phyloP scores from a whole-genome alignment of 1,140 invertebrate species.

The Drosophila ambigua region DNA sequence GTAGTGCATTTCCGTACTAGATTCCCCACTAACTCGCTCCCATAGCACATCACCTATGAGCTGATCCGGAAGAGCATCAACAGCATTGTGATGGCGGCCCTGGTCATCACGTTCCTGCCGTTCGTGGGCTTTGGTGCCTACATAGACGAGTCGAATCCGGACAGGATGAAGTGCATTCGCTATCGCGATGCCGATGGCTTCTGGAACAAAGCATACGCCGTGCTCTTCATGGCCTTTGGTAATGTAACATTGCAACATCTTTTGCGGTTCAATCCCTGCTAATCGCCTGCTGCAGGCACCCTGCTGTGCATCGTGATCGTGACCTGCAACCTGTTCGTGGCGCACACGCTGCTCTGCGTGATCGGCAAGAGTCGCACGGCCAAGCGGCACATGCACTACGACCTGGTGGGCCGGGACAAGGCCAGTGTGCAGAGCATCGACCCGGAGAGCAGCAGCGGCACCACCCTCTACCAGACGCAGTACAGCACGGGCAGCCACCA shows the following conservation, averaged over 20 bases:
- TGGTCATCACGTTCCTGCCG: constrained; percentile 89
- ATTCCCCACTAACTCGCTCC: constrained; percentile 31
- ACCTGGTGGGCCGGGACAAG: constrained; percentile 74
- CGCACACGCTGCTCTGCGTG: constrained; percentile 88
- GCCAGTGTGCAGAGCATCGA: constrained; percentile 57
- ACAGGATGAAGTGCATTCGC: constrained; percentile 85
- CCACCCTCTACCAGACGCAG: constrained; percentile 70
- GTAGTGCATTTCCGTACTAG: not conserved
- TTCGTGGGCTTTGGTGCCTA: constrained; percentile 92
- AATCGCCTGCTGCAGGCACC: constrained; percentile 86
- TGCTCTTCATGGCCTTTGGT: constrained; percentile 91
- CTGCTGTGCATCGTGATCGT: constrained; percentile 90
- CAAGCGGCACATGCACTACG: constrained; percentile 75
- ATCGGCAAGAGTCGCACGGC: constrained; percentile 83
- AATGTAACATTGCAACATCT: constrained; percentile 63
- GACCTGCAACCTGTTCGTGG: constrained; percentile 92
- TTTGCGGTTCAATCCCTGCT: not conserved
- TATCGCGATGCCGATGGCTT: constrained; percentile 88
- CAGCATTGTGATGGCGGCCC: constrained; percentile 88
- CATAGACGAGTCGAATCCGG: constrained; percentile 84
- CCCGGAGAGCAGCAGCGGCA: constrained; percentile 73
- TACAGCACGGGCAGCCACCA: constrained; percentile 44
- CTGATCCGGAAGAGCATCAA: constrained; percentile 89
- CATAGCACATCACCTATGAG: constrained; percentile 92
- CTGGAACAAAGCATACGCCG: constrained; percentile 90